Conservation (phyloP, 2,113 vertebrate genomes). For the Sceloporus tristichus region DNA sequence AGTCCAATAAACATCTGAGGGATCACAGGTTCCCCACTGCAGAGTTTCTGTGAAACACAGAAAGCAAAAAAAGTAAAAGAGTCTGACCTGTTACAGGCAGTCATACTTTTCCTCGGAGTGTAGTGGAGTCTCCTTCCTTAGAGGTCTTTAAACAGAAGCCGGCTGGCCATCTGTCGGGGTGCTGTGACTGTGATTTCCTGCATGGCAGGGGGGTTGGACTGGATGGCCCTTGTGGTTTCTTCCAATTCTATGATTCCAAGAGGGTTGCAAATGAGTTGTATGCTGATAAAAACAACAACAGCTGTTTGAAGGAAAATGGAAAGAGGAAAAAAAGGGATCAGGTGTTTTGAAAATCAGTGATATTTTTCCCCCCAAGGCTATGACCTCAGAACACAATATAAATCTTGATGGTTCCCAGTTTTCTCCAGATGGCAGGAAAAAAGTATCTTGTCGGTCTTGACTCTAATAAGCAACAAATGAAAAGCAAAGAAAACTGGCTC, state of each 20-base stretch:
- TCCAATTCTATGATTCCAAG: no score
- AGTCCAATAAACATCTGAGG: no score
- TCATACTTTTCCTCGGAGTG: neutral
- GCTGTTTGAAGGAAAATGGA: neutral
- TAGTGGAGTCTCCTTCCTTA: no score
- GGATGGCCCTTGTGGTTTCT: no score
- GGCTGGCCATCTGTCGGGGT: no score
- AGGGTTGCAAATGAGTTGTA: neutral
- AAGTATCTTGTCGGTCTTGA: constrained; percentile 15
- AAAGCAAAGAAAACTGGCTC: constrained; percentile 13
- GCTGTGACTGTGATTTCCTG: no score
- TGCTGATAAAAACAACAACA: neutral
- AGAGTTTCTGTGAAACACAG: no score
- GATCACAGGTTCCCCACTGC: no score
- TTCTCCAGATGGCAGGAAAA: neutral
- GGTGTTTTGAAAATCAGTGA: neutral
- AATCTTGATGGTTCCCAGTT: neutral
- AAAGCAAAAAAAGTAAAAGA: neutral
- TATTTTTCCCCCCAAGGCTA: no score
- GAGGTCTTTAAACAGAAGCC: no score
- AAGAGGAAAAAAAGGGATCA: neutral
- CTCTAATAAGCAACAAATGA: neutral
- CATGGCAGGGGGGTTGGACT: no score
- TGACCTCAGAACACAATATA: neutral
- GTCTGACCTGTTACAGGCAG: neutral